A percentile compares a stretch with the other conserved stretches of the same genome.
phyloP scores from a whole-genome alignment of 2,888 invertebrate genomes.

The Eristalis arbustorum region DNA sequence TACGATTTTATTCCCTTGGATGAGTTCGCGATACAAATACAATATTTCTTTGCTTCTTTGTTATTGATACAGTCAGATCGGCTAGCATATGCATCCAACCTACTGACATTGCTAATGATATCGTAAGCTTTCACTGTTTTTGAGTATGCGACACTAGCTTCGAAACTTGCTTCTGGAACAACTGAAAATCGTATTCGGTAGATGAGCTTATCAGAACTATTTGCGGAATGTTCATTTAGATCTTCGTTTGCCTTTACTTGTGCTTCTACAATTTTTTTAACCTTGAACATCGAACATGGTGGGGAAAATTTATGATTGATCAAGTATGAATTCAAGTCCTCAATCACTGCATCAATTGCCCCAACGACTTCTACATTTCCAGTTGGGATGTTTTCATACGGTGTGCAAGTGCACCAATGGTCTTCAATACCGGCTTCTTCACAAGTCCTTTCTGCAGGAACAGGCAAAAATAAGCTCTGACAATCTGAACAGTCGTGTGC shows the following conservation, averaged over 20 bases:
- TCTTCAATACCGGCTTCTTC: conserved; percentile 84
- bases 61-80: conserved; percentile 72
- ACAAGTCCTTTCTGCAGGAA: conserved; percentile 84
- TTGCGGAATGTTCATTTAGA: background rate
- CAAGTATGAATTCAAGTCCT: conserved; percentile 25
- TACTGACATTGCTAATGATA: conserved; percentile 67
- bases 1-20: background rate
- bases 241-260: background rate
- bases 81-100: conserved; percentile 72
- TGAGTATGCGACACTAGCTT: conserved; percentile 17
- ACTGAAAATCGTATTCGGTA: conserved; percentile 40
- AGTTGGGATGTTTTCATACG: conserved; percentile 77
- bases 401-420: conserved; percentile 89
- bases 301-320: background rate
- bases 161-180: background rate
- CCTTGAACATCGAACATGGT: conserved; percentile 1
- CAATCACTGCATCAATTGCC: background rate
- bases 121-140: conserved; percentile 1
- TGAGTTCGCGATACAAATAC: conserved; percentile 70
- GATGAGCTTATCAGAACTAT: background rate
- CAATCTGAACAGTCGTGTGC: conserved; percentile 84
- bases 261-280: conserved; percentile 5
- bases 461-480: conserved; percentile 84
- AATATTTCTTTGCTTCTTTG: conserved; percentile 75
- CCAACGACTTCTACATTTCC: background rate